These are phyloP conservation scores for Mnemiopsis leidyi DNA, from an alignment of 37 sponge, comb jelly and placozoan species.

Conservation along the genomic window DNA sequence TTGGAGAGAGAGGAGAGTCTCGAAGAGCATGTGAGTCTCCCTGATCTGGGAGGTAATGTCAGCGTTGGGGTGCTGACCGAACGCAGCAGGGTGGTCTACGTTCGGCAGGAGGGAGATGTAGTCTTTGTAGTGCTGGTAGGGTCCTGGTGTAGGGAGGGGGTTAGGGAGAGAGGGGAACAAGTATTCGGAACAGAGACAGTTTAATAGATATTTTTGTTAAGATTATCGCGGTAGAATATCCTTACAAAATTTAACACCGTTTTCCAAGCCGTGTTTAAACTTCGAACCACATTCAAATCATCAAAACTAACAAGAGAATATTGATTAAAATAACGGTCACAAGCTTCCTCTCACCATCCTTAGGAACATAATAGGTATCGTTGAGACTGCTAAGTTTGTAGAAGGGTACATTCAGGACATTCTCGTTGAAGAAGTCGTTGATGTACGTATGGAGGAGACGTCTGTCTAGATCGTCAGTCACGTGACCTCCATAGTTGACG, in stretches of 20 bases:
- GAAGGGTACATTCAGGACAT: slow-evolving; percentile 78
- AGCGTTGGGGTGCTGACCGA: slow-evolving; percentile 99
- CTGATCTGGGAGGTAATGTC: slow-evolving; percentile 99
- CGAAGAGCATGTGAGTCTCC: slow-evolving; percentile 94
- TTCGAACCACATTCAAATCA: no score
- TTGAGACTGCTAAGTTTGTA: slow-evolving; percentile 74
- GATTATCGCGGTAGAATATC: background rate
- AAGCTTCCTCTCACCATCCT: slow-evolving; percentile 80
- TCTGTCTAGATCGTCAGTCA: slow-evolving; percentile 97
- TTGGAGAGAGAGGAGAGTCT: slow-evolving; percentile 94
- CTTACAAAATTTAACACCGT: background rate
- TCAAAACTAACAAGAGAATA: no score
- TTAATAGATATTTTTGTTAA: background rate
- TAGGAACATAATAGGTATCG: slow-evolving; percentile 94
- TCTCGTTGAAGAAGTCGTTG: slow-evolving; percentile 89
- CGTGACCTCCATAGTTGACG: slow-evolving; percentile 99
- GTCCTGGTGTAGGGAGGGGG: background rate
- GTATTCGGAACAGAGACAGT: background rate
- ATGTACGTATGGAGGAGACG: slow-evolving; percentile 95
- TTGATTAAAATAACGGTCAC: no score
- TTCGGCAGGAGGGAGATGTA: slow-evolving; percentile 87
- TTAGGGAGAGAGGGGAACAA: background rate
- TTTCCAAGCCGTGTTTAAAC: slow-evolving; percentile 76
- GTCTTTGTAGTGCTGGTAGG: slow-evolving; percentile 73
- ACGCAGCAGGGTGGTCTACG: slow-evolving; percentile 96